phyloP scores from a whole-genome alignment of 2,888 invertebrate species.

The Dendrolimus pini region DNA sequence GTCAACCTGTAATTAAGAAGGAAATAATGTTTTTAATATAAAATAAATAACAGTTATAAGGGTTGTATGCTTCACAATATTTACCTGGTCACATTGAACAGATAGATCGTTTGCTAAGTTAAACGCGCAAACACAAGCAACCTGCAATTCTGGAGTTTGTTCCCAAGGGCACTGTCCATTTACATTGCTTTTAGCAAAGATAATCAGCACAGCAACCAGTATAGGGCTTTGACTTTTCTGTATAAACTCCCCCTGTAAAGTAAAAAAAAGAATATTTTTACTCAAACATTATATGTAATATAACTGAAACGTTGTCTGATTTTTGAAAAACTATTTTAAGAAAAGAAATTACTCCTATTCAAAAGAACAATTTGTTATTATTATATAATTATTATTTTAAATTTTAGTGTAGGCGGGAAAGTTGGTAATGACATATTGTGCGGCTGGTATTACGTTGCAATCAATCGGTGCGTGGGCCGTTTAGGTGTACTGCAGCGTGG shows the following conservation, averaged over 20 bases:
- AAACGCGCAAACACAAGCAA: conserved; percentile 91
- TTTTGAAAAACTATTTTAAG: no score
- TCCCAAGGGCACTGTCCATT: conserved; percentile 91
- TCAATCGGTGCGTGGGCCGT: conserved; percentile 51
- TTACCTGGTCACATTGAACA: conserved; percentile 91
- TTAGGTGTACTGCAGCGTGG: conserved; percentile 48
- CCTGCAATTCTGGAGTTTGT: conserved; percentile 82
- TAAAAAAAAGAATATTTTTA: conserved; percentile 4
- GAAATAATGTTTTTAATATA: conserved; percentile 1
- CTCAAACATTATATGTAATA: no score
- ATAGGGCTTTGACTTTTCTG: conserved; percentile 24
- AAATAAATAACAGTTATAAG: no score
- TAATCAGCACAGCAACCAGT: conserved; percentile 30
- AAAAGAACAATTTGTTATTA: no score
- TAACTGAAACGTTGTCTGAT: no score
- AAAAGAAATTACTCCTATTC: no score
- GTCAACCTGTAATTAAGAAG: conserved; percentile 77
- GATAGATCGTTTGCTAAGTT: conserved; percentile 90
- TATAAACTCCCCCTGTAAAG: conserved; percentile 35
- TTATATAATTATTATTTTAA: no score
- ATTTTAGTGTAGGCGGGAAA: no score
- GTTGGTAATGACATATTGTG: no score
- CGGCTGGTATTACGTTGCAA: conserved; percentile 13
- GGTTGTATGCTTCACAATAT: neutral
- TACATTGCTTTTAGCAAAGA: conserved; percentile 29